A percentile compares a stretch with the other conserved stretches of the same genome.
These are phyloP conservation scores for Ommatoiulus sabulosus DNA, from an alignment of 2,888 invertebrate species.

Conservation along the genomic window DNA sequence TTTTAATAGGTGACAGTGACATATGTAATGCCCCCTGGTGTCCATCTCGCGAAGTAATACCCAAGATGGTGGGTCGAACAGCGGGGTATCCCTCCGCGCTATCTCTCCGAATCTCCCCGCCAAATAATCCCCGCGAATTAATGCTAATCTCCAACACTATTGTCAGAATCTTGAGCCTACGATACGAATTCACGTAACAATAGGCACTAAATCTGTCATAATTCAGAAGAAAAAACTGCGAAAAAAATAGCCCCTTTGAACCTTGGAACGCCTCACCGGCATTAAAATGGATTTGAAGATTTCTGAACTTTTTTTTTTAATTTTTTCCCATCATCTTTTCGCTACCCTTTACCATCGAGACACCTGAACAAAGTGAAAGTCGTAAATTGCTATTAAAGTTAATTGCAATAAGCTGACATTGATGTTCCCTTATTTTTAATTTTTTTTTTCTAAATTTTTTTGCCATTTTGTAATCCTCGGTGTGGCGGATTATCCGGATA, in stretches of 20 bases:
- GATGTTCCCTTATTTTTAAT: neutral
- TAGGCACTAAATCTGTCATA: conserved; percentile 48
- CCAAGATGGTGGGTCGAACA: neutral
- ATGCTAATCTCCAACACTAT: conserved; percentile 44
- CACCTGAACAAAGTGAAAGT: neutral
- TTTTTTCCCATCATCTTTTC: neutral
- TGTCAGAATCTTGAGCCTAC: neutral
- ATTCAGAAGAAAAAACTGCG: neutral
- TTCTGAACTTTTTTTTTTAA: neutral
- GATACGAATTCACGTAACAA: conserved; percentile 27
- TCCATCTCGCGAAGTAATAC: conserved; percentile 6
- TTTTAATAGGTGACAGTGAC: conserved; percentile 50
- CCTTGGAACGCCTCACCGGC: neutral
- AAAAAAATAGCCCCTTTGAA: neutral
- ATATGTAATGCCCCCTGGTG: conserved; percentile 52
- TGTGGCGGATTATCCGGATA: neutral
- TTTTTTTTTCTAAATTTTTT: neutral
- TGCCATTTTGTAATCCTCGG: neutral
- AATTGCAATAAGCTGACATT: conserved; percentile 45
- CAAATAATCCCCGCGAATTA: conserved; percentile 17
- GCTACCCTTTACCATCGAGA: neutral
- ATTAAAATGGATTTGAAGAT: neutral
- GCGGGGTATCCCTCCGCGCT: neutral
- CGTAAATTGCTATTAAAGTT: conserved; percentile 47
- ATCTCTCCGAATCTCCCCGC: neutral